Evolutionary conservation across 37 sponge, comb jelly and placozoan genomes (phyloP), one percentile per base, ranked within the genome.

Genomic region (Halisarca cf. caerulea): DNA sequence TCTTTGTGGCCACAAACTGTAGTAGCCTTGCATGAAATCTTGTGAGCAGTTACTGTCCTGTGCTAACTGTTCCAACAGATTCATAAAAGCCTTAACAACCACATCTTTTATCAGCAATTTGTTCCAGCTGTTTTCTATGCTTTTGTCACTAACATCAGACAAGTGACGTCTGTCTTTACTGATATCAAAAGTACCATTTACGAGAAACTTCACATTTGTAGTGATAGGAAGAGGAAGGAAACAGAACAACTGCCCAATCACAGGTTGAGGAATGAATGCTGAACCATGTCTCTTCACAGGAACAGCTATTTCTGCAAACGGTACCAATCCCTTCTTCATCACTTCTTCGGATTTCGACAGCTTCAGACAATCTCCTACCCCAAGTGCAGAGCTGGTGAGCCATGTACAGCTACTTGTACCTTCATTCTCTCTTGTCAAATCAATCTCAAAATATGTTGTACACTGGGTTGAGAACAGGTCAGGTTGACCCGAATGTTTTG

Each of bases 161-260:
- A 83, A 32, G 82, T 80, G 25, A 44, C 92, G 42, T 9, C 89
- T 57, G 39, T 88, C 85, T 36, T 88, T 84, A 23, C 79, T 82
- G 20, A 91, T 53, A 3, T 81, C 79, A 83, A 94, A 94, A 66
- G 80, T 88, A 18, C 92, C 95, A 75, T 94, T 88, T 25, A 94
- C 89, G 59, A 91, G 87, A 7, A 88, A 87, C 18, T 58, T 72
- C 36, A 91, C 61, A 18, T 60, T 68, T 41, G 78, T 87, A 9
- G n/a, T 23, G 33, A 84, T 80, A 24, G 91, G 91, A 21, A 91
- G 82, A 27, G 91, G 91, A 24, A 91, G 77, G 54, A 91, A 91
- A 30, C 91, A 91, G 58, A 84, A 87, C 24, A 84, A 14, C 3
- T 61, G 35, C 18, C 85, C 88, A 9, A 80, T 38, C 9, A 58